Evolutionary conservation across 2,888 invertebrate genomes (phyloP), one percentile per base, ranked within the genome.

Genomic region (Ennomos quercinarius): DNA sequence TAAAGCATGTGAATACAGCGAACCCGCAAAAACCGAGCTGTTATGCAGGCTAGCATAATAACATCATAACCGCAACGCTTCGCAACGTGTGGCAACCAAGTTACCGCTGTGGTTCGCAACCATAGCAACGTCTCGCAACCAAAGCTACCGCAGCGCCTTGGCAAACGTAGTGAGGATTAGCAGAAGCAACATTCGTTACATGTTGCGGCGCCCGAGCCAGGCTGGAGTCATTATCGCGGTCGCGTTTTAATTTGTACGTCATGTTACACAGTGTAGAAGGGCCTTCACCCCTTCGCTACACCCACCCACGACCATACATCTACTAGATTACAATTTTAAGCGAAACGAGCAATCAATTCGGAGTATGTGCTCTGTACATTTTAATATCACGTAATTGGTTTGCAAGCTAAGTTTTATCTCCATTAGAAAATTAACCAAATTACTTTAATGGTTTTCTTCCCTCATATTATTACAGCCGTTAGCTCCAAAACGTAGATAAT

Each of bases 241-340:
- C 78, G 78, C 79, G 81, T 86, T 88, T 89, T 91, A 90, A 91
- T 91, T 90, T 90, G 87, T 82, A 84, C 77, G 79, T 73, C 81
- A 76, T 87, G 85, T 90, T 86, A 83, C 79, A 86, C 78, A 68
- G 72, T 74, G 76, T 71, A 66, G 61, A 67, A 64, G 68, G 73
- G 72, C 71, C 74, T 74, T 71, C 76, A 70, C 66, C 68, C 66
- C 62, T 63, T 27, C 13, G 27, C 50, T 12, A 45, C 13, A 27
- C 13, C 60, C 55, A 39, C 51, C 60, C 55, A 39, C 51, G 46
- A 64, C 59, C 42, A 53, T 54, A 63, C 64, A 67, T 71, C 62
- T 65, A 68, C 66, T 62, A 61, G 58, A 70, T 68, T 68, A 66
- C 64, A 65, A 67, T 65, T 65, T 64, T 57, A 64, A 63, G 61